phyloP scores from a whole-genome alignment of 2,113 vertebrate species.

The Neolamprologus variostigma region DNA sequence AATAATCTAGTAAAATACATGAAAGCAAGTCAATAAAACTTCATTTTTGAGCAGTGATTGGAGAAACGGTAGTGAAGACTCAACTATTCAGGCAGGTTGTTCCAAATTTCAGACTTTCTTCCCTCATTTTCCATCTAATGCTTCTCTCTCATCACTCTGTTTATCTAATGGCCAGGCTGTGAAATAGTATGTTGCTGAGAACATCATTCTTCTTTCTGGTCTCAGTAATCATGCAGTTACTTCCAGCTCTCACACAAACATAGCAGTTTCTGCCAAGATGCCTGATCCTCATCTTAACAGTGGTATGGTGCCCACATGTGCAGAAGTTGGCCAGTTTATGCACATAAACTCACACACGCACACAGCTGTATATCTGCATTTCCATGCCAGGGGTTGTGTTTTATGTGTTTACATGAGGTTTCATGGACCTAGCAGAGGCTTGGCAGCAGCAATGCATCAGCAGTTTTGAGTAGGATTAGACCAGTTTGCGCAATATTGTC shows the following conservation, averaged over 20 bases:
- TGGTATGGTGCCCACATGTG: conserved; percentile 52
- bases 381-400: background rate
- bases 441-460: background rate
- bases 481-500: background rate
- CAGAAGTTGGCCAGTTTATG: background rate
- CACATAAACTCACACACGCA: background rate
- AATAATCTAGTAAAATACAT: background rate
- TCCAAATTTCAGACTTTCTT: background rate
- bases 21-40: background rate
- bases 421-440: background rate
- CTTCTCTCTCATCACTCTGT: conserved; percentile 25
- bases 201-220: background rate
- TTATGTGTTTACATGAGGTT: conserved; percentile 22
- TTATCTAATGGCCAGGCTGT: background rate
- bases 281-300: background rate
- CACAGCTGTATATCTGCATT: conserved; percentile 7
- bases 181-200: background rate
- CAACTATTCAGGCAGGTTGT: background rate
- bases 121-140: background rate
- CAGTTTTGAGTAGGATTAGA: background rate
- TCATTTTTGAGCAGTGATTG: background rate
- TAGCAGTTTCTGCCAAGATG: background rate
- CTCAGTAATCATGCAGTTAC: conserved; percentile 11
- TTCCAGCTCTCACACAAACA: conserved; percentile 34
- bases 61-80: background rate